These are phyloP conservation scores for Subanguina moxae DNA, from an alignment of 1,140 invertebrate genomes.

Conservation along the genomic window DNA sequence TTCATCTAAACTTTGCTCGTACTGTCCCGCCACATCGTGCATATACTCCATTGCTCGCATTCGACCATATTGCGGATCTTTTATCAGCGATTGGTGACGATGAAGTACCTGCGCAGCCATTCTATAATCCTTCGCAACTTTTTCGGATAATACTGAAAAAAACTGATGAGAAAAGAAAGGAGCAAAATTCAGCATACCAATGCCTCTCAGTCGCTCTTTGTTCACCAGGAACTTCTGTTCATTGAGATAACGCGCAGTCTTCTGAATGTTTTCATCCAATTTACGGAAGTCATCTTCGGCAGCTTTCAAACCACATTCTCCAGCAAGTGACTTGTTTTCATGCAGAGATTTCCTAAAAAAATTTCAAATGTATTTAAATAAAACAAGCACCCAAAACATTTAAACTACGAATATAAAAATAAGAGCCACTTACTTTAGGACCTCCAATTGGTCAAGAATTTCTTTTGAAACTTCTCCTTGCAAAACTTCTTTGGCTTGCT, in stretches of 20 bases:
- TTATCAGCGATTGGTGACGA: neutral
- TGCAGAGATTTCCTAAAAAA: no score
- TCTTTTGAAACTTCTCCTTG: neutral
- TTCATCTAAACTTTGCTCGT: neutral
- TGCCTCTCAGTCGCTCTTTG: neutral
- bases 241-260: neutral
- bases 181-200: neutral
- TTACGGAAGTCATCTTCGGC: neutral
- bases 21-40: constrained; percentile 2
- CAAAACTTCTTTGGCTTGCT: neutral
- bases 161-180: neutral
- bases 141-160: neutral
- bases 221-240: neutral
- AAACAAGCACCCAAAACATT: no score
- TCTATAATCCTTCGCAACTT: neutral
- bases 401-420: no score
- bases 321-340: neutral
- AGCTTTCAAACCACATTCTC: neutral
- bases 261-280: neutral
- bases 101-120: neutral
- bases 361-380: no score
- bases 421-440: neutral
- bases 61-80: neutral
- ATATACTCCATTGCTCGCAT: constrained; percentile 3
- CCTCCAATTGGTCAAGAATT: neutral